These are phyloP conservation scores for Sebastes variabilis DNA, from an alignment of 2,797 vertebrate genomes.

Conservation along the genomic window DNA sequence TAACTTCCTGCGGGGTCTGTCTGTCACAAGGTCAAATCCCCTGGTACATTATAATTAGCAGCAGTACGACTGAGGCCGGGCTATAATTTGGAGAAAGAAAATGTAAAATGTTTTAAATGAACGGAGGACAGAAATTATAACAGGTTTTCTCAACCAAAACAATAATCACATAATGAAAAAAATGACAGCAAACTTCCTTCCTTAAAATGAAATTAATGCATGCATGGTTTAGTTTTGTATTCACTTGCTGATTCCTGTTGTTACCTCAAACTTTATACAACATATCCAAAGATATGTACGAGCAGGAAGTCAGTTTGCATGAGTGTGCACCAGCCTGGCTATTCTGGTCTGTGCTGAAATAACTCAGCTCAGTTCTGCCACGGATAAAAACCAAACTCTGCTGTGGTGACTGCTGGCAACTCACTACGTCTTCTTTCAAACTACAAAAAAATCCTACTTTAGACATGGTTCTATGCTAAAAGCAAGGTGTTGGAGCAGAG, in stretches of 20 bases:
- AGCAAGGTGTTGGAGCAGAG: not conserved
- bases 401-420: conserved; percentile 18
- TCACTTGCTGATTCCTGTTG: not conserved
- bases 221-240: not conserved
- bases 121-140: not conserved
- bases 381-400: conserved; percentile 17
- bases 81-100: conserved; percentile 20
- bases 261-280: not conserved
- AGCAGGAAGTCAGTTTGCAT: not conserved
- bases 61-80: conserved; percentile 40
- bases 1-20: conserved; percentile 57
- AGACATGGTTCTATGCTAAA: not conserved
- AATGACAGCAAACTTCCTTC: not conserved
- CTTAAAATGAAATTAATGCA: not conserved
- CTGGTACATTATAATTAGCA: conserved; percentile 65
- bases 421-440: not conserved
- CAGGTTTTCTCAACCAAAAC: not conserved
- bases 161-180: not conserved
- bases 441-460: not conserved
- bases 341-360: conserved; percentile 21
- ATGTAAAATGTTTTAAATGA: conserved; percentile 9
- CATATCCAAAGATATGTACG: not conserved
- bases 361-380: not conserved
- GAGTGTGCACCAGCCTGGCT: not conserved
- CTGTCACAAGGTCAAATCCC: conserved; percentile 63